These are phyloP conservation scores for Malurus alboscapulatus DNA, from an alignment of 2,113 vertebrate species.

Conservation along the genomic window DNA sequence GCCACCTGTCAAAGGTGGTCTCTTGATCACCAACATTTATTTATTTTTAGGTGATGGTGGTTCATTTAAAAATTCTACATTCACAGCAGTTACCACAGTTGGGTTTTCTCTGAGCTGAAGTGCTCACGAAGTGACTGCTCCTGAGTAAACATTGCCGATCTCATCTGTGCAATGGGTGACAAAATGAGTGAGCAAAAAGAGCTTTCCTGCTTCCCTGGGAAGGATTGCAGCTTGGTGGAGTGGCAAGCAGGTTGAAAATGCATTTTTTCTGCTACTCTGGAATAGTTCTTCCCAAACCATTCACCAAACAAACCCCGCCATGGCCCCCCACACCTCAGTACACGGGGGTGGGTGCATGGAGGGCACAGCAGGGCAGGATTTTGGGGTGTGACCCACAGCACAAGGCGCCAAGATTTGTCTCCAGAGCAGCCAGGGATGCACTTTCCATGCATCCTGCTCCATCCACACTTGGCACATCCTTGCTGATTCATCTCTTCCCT, in stretches of 20 bases:
- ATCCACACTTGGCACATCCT: neutral
- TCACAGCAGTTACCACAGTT: neutral
- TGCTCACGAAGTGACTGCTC: neutral
- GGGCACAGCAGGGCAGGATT: neutral
- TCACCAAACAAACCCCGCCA: neutral
- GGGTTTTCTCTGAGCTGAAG: neutral
- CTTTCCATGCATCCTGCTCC: neutral
- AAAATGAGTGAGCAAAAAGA: neutral
- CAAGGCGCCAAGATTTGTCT: neutral
- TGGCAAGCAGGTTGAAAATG: neutral
- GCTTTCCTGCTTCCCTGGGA: neutral
- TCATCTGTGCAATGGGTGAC: neutral
- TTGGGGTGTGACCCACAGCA: too few species aligned
- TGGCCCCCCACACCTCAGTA: neutral
- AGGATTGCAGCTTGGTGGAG: neutral
- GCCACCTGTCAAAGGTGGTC: neutral
- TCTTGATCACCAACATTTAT: neutral
- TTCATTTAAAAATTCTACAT: neutral
- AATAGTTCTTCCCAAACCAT: neutral
- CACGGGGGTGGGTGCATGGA: accelerated
- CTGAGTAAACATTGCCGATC: neutral
- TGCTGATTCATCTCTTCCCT: neutral
- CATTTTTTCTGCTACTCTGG: neutral
- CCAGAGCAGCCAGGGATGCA: neutral
- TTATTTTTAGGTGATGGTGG: neutral